Evolutionary conservation across 2,888 invertebrate genomes (phyloP).

Genomic region (Ditula angustiorana): DNA sequence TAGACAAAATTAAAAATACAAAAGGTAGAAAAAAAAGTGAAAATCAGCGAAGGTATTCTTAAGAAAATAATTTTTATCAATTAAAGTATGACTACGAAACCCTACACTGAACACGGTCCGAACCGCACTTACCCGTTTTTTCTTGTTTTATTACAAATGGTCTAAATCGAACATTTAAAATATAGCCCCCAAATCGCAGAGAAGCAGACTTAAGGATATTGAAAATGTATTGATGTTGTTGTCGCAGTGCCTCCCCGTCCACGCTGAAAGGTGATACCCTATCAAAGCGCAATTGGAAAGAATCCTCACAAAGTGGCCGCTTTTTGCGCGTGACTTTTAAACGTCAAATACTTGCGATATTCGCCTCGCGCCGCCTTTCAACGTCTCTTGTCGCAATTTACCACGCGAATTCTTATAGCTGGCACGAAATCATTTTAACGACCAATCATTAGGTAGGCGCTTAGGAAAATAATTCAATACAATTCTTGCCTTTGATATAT

Average conservation of each 20-base stretch:
- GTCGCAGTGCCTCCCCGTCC: conserved; percentile 51
- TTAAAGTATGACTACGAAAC: too few species aligned
- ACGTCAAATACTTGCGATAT: conserved; percentile 49
- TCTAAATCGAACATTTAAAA: conserved; percentile 4
- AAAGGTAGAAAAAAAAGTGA: too few species aligned
- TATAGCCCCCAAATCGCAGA: conserved; percentile 8
- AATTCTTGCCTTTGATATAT: conserved; percentile 26
- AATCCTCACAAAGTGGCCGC: conserved; percentile 65
- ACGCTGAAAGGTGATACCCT: conserved; percentile 70
- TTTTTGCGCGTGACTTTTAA: conserved; percentile 56
- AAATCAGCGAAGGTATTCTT: too few species aligned
- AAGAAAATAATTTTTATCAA: too few species aligned
- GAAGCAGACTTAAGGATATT: conserved; percentile 32
- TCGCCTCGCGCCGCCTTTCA: conserved; percentile 41
- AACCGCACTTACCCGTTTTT: background rate
- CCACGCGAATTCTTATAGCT: conserved; percentile 27
- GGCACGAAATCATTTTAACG: conserved; percentile 25
- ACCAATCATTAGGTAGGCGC: conserved; percentile 27
- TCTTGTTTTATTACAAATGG: background rate
- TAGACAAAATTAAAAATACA: too few species aligned
- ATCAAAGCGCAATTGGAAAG: conserved; percentile 71
- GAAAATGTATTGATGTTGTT: conserved; percentile 62
- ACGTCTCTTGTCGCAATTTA: conserved; percentile 30
- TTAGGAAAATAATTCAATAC: conserved; percentile 20
- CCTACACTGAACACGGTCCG: too few species aligned